Evolutionary conservation across 2,888 invertebrate species (phyloP).

Genomic region (Copidosoma aretas): DNA sequence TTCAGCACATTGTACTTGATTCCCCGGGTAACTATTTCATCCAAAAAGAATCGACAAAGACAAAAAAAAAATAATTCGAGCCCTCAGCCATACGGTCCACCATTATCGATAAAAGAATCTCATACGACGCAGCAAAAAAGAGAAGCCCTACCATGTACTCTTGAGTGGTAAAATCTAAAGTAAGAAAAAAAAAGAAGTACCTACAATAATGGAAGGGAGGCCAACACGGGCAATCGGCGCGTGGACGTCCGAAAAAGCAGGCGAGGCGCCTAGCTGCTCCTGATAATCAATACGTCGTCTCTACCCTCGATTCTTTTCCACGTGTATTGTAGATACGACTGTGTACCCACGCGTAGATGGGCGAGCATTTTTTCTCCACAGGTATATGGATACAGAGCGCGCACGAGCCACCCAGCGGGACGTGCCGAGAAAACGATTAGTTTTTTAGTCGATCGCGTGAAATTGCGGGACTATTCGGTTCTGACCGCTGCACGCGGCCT

Average conservation of each 20-base stretch:
- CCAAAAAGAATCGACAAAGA: background rate
- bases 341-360: background rate
- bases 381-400: conserved; percentile 17
- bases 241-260: conserved; percentile 33
- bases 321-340: conserved; percentile 6
- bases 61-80: conserved; percentile 2
- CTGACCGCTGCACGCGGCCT: background rate
- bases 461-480: conserved; percentile 46
- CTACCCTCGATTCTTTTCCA: background rate
- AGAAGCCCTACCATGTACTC: background rate
- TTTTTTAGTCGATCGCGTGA: conserved; percentile 56
- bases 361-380: background rate
- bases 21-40: background rate
- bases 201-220: background rate
- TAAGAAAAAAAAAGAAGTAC: background rate
- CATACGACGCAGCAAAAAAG: conserved; percentile 3
- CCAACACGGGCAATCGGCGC: background rate
- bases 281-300: conserved; percentile 29
- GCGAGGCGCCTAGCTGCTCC: conserved; percentile 26
- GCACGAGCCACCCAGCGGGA: conserved; percentile 43
- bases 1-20: conserved; percentile 10
- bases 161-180: conserved; percentile 28
- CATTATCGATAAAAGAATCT: conserved; percentile 7
- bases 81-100: background rate
- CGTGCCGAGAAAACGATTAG: conserved; percentile 53